These are phyloP conservation scores for Ophiothrix spiculata DNA, from an alignment of 35 echinoderm and acorn worm species.

Conservation along the genomic window DNA sequence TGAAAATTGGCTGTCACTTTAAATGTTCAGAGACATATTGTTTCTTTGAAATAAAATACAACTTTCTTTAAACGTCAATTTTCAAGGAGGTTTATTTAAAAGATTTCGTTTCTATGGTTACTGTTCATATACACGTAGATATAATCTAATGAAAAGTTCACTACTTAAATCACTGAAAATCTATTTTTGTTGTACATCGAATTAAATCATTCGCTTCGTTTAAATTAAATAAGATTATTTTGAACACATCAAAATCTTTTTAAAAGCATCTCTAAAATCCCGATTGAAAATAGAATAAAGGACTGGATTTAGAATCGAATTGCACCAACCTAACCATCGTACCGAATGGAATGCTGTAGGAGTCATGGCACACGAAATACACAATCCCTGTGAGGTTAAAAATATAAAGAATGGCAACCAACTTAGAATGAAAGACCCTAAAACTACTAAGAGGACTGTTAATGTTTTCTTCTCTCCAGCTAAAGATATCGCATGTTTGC, in stretches of 20 bases:
- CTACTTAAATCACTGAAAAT: too few species aligned
- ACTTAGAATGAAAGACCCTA: conserved; percentile 65
- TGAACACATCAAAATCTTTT: conserved; percentile 41
- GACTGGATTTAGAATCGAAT: conserved; percentile 79
- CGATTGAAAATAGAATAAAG: conserved; percentile 85
- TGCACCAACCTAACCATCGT: conserved; percentile 78
- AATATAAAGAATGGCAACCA: conserved; percentile 89
- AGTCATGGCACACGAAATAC: neutral
- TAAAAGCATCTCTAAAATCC: conserved; percentile 83
- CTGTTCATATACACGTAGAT: too few species aligned
- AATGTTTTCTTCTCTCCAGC: conserved; percentile 51
- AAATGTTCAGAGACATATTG: too few species aligned
- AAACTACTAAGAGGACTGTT: conserved; percentile 51
- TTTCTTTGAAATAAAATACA: too few species aligned
- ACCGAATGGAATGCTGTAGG: conserved; percentile 41
- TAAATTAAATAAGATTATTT: too few species aligned
- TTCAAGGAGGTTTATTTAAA: too few species aligned
- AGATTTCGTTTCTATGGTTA: too few species aligned
- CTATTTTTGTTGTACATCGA: too few species aligned
- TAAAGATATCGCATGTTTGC: conserved; percentile 12
- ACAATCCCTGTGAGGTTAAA: conserved; percentile 28
- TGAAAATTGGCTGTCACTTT: too few species aligned
- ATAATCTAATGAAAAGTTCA: too few species aligned
- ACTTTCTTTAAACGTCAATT: too few species aligned
- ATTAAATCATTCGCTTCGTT: too few species aligned